Conservation (phyloP, 2,113 vertebrate genomes). For the Engraulis encrasicolus region DNA sequence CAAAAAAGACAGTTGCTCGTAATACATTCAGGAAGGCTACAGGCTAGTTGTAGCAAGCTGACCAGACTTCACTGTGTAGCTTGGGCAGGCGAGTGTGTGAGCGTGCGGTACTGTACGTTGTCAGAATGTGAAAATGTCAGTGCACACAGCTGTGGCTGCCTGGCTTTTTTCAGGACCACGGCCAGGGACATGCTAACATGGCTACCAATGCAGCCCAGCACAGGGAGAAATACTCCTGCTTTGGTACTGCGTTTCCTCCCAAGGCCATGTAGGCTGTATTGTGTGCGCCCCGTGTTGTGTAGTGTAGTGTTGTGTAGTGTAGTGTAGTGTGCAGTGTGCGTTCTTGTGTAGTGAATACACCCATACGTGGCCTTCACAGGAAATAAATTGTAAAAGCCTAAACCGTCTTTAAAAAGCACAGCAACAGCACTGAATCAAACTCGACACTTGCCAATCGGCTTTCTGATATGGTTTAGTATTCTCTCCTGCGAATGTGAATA, state of each 20-base stretch:
- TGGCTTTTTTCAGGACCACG: background rate
- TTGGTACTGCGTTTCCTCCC: background rate
- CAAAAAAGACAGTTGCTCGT: background rate
- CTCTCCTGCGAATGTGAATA: background rate
- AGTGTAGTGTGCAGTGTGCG: background rate
- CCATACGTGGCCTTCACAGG: background rate
- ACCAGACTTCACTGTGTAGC: background rate
- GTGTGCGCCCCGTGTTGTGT: too few relatives aligned
- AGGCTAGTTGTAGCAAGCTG: background rate
- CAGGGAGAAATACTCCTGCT: background rate
- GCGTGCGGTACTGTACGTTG: background rate
- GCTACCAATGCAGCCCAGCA: background rate
- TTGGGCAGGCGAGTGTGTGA: background rate
- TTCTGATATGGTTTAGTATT: background rate
- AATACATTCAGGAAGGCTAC: background rate
- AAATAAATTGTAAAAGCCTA: background rate
- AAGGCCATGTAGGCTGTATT: too few relatives aligned
- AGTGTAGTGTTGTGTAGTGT: background rate
- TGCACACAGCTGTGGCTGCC: background rate
- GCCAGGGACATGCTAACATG: slow-evolving; percentile 4
- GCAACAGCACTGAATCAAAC: background rate
- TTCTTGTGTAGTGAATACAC: background rate
- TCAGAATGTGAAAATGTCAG: background rate
- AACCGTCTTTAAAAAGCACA: background rate
- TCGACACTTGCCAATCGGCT: background rate